These are phyloP conservation scores for Lasioglossum marginatum DNA, from an alignment of 2,888 invertebrate species.

Conservation along the genomic window DNA sequence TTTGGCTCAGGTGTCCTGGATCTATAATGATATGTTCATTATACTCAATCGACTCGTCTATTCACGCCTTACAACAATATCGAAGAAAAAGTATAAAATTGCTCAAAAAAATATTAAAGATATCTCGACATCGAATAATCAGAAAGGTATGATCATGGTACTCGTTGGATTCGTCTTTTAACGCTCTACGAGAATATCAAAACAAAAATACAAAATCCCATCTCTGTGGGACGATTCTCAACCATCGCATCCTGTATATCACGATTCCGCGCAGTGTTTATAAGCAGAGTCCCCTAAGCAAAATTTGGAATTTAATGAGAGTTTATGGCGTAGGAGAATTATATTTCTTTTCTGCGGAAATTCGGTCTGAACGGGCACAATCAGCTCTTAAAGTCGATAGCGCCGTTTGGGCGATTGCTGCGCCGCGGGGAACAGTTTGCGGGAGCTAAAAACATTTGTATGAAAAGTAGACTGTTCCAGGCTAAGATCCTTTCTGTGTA, in stretches of 20 bases:
- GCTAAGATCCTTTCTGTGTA: slow-evolving; percentile 8
- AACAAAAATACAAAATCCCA: neutral
- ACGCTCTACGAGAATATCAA: neutral
- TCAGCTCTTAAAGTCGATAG: neutral
- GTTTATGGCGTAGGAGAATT: neutral
- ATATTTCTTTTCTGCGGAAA: neutral
- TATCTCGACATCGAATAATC: neutral
- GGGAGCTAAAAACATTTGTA: slow-evolving; percentile 22
- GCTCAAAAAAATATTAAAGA: too few species aligned
- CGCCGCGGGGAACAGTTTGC: neutral
- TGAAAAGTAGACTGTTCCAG: slow-evolving; percentile 5
- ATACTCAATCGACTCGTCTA: neutral
- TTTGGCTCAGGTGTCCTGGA: too few species aligned
- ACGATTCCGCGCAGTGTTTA: neutral
- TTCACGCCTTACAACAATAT: neutral
- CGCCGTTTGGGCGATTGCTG: neutral
- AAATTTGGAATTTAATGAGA: neutral
- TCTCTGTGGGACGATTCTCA: too few species aligned
- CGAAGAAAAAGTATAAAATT: neutral
- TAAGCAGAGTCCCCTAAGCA: neutral
- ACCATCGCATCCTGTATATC: neutral
- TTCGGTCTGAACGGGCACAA: neutral
- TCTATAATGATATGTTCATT: neutral
- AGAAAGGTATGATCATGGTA: neutral
- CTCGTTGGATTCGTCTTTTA: neutral